A percentile compares a stretch with the other conserved stretches of the same genome.
These are phyloP conservation scores for Drosophila melanica DNA, from an alignment of 1,140 invertebrate genomes.

Conservation along the genomic window DNA sequence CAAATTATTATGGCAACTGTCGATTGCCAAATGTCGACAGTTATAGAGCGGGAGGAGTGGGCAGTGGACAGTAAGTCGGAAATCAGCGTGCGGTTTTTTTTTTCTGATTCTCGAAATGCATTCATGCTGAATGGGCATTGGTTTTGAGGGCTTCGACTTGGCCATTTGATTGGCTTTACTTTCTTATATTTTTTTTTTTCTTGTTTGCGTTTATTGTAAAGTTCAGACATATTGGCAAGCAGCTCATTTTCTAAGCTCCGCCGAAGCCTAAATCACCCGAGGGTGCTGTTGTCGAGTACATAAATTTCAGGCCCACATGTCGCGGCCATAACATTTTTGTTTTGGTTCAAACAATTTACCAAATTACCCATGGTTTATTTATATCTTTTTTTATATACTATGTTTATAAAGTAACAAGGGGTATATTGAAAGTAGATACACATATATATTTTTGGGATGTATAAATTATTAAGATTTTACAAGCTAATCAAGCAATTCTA, in stretches of 20 bases:
- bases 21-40: conserved; percentile 55
- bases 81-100: conserved; percentile 16
- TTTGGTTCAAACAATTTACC: conserved; percentile 65
- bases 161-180: conserved; percentile 55
- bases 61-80: background rate
- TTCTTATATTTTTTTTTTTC: conserved; percentile 30
- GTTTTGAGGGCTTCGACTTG: conserved; percentile 28
- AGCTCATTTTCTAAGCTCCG: conserved; percentile 1
- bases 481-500: too few species aligned
- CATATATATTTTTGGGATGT: too few species aligned
- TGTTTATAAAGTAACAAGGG: background rate
- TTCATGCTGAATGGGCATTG: conserved; percentile 74
- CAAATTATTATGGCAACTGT: conserved; percentile 79
- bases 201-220: conserved; percentile 27
- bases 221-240: background rate
- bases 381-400: conserved; percentile 21
- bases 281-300: conserved; percentile 28
- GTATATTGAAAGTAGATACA: too few species aligned
- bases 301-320: conserved; percentile 65
- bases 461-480: too few species aligned
- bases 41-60: background rate
- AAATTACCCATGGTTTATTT: conserved; percentile 64
- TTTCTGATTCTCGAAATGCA: conserved; percentile 64
- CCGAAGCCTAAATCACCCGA: background rate
- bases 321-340: conserved; percentile 66